A percentile compares a stretch with the other conserved stretches of the same genome.
phyloP scores from a whole-genome alignment of 1,140 invertebrate genomes.

The Drosophila virilis region DNA sequence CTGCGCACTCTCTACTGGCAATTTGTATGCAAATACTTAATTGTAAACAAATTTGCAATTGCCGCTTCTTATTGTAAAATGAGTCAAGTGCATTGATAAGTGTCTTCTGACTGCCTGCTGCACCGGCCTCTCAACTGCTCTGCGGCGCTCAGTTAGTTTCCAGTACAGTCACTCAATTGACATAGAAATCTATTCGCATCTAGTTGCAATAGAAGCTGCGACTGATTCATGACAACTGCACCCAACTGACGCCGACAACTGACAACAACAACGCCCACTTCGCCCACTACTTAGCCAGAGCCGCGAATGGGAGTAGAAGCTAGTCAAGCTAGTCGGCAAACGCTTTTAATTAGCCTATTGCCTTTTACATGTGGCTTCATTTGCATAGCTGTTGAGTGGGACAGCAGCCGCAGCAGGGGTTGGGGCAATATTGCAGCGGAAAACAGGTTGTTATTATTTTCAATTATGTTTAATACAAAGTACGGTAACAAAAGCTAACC shows the following conservation, averaged over 20 bases:
- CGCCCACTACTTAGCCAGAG: constrained; percentile 25
- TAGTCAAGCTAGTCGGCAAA: constrained; percentile 59
- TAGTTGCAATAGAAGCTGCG: constrained; percentile 38
- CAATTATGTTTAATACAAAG: constrained; percentile 18
- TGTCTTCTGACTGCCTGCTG: constrained; percentile 44
- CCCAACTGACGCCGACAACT: constrained; percentile 26
- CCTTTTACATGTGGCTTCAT: constrained; percentile 62
- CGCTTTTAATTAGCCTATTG: constrained; percentile 71
- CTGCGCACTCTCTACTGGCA: constrained; percentile 37
- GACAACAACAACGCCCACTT: not conserved
- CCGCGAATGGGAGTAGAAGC: constrained; percentile 8
- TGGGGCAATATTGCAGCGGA: constrained; percentile 12
- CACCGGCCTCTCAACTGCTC: constrained; percentile 9
- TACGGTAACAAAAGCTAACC: not conserved
- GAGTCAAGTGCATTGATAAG: constrained; percentile 76
- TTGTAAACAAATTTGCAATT: constrained; percentile 68
- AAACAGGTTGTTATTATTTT: constrained; percentile 14
- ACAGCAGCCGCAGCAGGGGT: constrained; percentile 5
- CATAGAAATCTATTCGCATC: constrained; percentile 71
- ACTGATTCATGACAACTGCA: constrained; percentile 30
- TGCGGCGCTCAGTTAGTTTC: constrained; percentile 16
- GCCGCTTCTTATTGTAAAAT: constrained; percentile 45
- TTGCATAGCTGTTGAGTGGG: constrained; percentile 50
- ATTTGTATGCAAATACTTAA: constrained; percentile 71
- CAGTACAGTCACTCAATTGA: constrained; percentile 57